Base-by-base conservation (phyloP, 1,140 invertebrate genomes). In the Trichoplusia ni region DNA sequence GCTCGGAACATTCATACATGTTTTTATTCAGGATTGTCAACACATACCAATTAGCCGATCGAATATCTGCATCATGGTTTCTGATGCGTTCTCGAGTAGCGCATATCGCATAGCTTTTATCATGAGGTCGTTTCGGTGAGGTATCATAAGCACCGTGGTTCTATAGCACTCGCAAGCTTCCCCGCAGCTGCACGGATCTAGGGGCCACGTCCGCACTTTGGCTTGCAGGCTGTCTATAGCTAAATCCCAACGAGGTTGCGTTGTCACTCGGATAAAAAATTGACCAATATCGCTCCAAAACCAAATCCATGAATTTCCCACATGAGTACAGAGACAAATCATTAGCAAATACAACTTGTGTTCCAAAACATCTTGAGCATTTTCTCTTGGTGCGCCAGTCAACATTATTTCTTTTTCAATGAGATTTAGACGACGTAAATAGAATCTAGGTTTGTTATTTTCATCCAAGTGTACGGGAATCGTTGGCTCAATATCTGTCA, bases 131-230 rank as follows among this genome's bases (percentile, higher is more conserved):
- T 88, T 89, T 11, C 69, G 64, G 72, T 89, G 82, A 1, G 87
- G 87, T 64, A 90, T 81, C 64, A 75, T 82, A 5, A 90, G 29
- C 3, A 83, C 67, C 7, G 80, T 79, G 1, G 79, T 85, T 56
- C 84, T 72, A 29, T 85, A 86, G 35, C 86, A 90, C 65, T 86
- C 83, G 64, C 86, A 90, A 2, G 72, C 60, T 46, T 87, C 84
- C 4, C 85, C 86, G 44, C 86, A 89, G 49, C 76, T 83, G 53
- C 87, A 90, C 8, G 85, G 84, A 25, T 84, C 81, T 42, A 84
- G 51, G 0, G 84, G 87, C 84, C 84, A 88, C 0, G 51, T 69
- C 2, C 73, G 56, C 0, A 90, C 69, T 47, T 72, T 82, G n/a
- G 69, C 69, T 67, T 79, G 80, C 18, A 90, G 60, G 8, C 79